These are phyloP conservation scores for Athalia rosae DNA, from an alignment of 2,888 invertebrate species.

Conservation along the genomic window DNA sequence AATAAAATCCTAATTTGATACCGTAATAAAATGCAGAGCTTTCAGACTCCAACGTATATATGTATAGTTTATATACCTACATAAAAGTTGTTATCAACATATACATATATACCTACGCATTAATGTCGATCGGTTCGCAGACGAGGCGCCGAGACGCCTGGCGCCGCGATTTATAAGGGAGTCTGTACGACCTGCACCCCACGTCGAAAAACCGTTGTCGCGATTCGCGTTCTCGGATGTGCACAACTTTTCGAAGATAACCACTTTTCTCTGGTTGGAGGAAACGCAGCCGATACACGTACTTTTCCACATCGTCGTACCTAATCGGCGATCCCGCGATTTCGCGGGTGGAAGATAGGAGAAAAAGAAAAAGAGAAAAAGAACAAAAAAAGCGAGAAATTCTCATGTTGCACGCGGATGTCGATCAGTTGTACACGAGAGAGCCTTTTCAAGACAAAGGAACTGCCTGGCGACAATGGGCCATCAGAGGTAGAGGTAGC, in stretches of 20 bases:
- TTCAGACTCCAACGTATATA: too few relatives aligned
- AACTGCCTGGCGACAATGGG: slow-evolving; percentile 37
- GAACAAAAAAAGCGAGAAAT: background rate
- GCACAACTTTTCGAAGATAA: too few relatives aligned
- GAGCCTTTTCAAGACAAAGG: slow-evolving; percentile 16
- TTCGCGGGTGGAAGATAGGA: background rate
- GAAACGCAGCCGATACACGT: too few relatives aligned
- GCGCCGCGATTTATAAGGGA: slow-evolving; percentile 56
- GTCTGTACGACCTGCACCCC: slow-evolving; percentile 32
- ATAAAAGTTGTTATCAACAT: background rate
- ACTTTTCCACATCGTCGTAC: too few relatives aligned
- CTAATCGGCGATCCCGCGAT: too few relatives aligned
- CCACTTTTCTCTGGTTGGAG: too few relatives aligned
- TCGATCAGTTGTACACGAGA: too few relatives aligned
- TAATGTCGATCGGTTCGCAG: background rate
- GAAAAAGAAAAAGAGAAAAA: background rate
- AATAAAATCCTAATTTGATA: too few relatives aligned
- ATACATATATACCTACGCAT: background rate
- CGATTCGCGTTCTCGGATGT: too few relatives aligned
- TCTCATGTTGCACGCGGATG: background rate
- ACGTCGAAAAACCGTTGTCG: background rate
- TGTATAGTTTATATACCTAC: too few relatives aligned
- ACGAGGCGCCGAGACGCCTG: slow-evolving; percentile 61
- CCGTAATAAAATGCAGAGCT: too few relatives aligned
- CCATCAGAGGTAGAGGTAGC: slow-evolving; percentile 9